Percentiles rank a stretch among this genome's conserved stretches.
Conservation (phyloP, 2,113 vertebrate species). For the Cryptotis parvus region DNA sequence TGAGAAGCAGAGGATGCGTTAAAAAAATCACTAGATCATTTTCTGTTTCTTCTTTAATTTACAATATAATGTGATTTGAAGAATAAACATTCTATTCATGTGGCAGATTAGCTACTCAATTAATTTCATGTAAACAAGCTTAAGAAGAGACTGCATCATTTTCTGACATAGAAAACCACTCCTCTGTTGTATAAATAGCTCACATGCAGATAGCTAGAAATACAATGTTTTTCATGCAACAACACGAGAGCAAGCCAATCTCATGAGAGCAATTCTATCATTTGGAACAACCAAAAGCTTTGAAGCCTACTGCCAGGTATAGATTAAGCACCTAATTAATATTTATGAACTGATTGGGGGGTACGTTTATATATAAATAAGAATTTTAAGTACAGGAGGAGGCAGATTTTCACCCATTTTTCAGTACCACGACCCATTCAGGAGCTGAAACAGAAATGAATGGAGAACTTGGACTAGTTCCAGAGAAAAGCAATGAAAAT, state of each 20-base stretch:
- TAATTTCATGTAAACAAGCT: conserved; percentile 70
- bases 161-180: conserved; percentile 62
- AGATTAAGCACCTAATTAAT: conserved; percentile 47
- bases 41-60: conserved; percentile 59
- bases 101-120: conserved; percentile 63
- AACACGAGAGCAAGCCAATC: conserved; percentile 37
- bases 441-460: conserved; percentile 58
- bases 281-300: conserved; percentile 52
- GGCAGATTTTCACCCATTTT: conserved; percentile 36
- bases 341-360: conserved; percentile 29
- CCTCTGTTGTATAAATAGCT: conserved; percentile 35
- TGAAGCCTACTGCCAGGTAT: conserved; percentile 33
- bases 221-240: conserved; percentile 31
- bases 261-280: conserved; percentile 16
- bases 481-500: conserved; percentile 76
- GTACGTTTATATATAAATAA: conserved; percentile 45
- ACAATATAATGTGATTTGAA: conserved; percentile 9
- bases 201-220: conserved; percentile 40
- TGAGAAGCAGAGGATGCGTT: conserved; percentile 13
- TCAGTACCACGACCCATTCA: conserved; percentile 45
- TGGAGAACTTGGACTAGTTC: conserved; percentile 67
- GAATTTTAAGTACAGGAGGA: conserved; percentile 35
- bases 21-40: conserved; percentile 47
- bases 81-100: conserved; percentile 35
- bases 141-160: conserved; percentile 47